These are phyloP conservation scores for Nemotelus nigrinus DNA, from an alignment of 2,888 invertebrate genomes.

Conservation along the genomic window DNA sequence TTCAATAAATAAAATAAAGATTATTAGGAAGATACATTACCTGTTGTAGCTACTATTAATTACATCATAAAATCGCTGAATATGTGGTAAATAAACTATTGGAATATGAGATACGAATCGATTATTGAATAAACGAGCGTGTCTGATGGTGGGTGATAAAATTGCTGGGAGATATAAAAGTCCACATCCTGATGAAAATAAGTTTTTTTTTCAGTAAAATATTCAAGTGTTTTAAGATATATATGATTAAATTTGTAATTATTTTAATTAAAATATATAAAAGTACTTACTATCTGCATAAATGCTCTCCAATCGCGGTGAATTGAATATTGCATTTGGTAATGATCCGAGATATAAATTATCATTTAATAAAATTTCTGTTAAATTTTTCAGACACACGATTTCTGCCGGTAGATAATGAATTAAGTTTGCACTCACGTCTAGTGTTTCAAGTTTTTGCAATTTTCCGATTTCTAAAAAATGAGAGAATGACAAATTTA, in stretches of 20 bases:
- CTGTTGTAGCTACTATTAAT: conserved; percentile 57
- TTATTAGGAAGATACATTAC: conserved; percentile 54
- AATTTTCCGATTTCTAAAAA: conserved; percentile 59
- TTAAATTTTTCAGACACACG: conserved; percentile 60
- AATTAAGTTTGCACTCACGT: conserved; percentile 61
- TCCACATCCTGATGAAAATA: conserved; percentile 57
- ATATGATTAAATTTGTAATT: conserved; percentile 8
- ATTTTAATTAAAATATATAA: background rate
- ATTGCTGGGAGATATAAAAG: conserved; percentile 62
- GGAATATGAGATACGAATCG: conserved; percentile 62
- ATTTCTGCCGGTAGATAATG: conserved; percentile 60
- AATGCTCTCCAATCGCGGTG: conserved; percentile 60
- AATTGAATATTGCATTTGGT: conserved; percentile 61
- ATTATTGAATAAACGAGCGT: conserved; percentile 63
- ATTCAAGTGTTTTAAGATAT: background rate
- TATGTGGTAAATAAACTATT: conserved; percentile 62
- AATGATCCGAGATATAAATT: conserved; percentile 61
- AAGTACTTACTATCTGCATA: conserved; percentile 61
- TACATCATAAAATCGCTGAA: conserved; percentile 61
- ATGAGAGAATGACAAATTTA: background rate
- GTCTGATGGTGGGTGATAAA: conserved; percentile 60
- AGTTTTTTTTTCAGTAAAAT: conserved; percentile 4
- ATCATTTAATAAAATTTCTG: conserved; percentile 61
- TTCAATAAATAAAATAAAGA: conserved; percentile 1
- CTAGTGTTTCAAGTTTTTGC: conserved; percentile 60